phyloP scores from a whole-genome alignment of 1,140 invertebrate species.

The Saxidomus purpurata region DNA sequence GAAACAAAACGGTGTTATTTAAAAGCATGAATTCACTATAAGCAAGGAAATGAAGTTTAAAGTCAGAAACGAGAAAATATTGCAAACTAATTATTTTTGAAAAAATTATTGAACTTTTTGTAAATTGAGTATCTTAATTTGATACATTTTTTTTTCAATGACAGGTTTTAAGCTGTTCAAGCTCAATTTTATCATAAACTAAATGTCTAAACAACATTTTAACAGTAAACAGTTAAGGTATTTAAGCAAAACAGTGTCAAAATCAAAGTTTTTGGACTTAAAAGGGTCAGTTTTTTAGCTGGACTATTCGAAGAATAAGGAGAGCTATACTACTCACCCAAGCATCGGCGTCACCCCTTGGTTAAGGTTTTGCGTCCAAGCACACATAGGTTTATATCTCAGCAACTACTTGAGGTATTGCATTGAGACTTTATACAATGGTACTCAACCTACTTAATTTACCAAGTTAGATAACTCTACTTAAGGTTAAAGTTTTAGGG shows the following conservation, averaged over 20 bases:
- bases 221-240: neutral
- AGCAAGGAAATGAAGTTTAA: slow-evolving; percentile 13
- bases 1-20: slow-evolving; percentile 18
- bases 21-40: slow-evolving; percentile 21
- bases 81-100: slow-evolving; percentile 30
- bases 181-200: neutral
- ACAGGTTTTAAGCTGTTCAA: slow-evolving; percentile 4
- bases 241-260: neutral
- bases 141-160: neutral
- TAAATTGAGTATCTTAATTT: slow-evolving; percentile 23
- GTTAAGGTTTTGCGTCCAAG: too few relatives aligned
- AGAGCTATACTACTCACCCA: too few relatives aligned
- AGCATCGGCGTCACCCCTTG: too few relatives aligned
- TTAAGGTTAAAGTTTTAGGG: neutral
- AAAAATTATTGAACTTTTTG: neutral
- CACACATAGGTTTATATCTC: too few relatives aligned
- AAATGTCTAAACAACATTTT: slow-evolving; percentile 12
- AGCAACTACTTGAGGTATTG: too few relatives aligned
- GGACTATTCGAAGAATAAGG: too few relatives aligned
- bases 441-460: neutral
- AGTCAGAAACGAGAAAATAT: slow-evolving; percentile 18
- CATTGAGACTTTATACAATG: too few relatives aligned
- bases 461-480: neutral
- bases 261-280: neutral
- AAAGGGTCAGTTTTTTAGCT: neutral